Base-by-base conservation (phyloP, 2,888 invertebrate species). In the Lepidocyrtinus sp. region DNA sequence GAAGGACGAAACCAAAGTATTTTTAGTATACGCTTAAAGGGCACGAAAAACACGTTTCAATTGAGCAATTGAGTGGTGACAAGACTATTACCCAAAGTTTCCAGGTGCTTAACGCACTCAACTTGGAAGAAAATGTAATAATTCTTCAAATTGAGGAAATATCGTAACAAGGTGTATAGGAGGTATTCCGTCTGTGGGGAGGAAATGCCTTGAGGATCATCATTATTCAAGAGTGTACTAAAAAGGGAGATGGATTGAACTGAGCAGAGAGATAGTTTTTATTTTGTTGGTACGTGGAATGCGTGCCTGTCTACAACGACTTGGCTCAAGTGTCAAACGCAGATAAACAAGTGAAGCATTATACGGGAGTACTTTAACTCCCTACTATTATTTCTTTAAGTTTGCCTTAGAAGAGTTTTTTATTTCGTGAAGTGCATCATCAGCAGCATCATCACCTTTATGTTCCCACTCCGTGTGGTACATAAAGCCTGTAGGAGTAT, bases 171-270 rank as follows among this genome's bases (percentile, higher is more conserved):
- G 50, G 17, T 50, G 50, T 17, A 50, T 50, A 12, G 50, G 15
- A 50, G 17, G 50, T 12, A 12, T 17, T 50, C 50, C 17, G 50
- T 7, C 50, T n/a, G 17, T 15, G 17, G 50, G 17, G 17, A 50
- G 50, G 50, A 50, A 50, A 50, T 7, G 50, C 50, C 50, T 50
- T 50, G 5, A 50, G 50, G 50, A 12, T 50, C 50, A 50, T 50
- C 50, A 50, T 50, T 17, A 50, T 12, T 12, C 50, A 7, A 36
- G 12, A 36, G 12, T 36, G 12, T 50, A 50, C n/a, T n/a, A 50
- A 12, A 7, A 50, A 50, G 17, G 17, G 2, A 50, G 50, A 50
- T 50, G 50, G 50, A 50, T 50, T 50, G 17, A 50, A 50, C 15
- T 2, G 5, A n/a, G n/a, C n/a, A n/a, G n/a, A n/a, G n/a, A 50